Percentiles rank a stretch among this genome's conserved stretches.
phyloP scores from a whole-genome alignment of 2,797 vertebrate genomes.

The Alcedo atthis region DNA sequence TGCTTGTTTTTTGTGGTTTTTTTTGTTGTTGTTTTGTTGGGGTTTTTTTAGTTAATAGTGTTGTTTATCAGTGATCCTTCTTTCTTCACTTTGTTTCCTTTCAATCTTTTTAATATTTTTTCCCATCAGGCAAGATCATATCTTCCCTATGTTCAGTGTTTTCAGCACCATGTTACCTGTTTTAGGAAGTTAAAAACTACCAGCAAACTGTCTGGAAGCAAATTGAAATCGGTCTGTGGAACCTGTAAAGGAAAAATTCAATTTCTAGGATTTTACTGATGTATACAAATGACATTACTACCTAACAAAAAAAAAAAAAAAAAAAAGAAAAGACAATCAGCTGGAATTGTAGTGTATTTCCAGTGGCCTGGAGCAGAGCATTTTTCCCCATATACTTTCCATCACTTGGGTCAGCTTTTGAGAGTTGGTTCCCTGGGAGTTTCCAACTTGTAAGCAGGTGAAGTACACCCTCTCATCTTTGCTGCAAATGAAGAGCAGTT shows the following conservation, averaged over 20 bases:
- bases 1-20: too few relatives aligned
- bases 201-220: not conserved
- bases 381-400: not conserved
- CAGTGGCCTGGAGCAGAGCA: not conserved
- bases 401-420: not conserved
- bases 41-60: not conserved
- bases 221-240: not conserved
- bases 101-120: not conserved
- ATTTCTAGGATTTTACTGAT: not conserved
- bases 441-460: rapidly evolving
- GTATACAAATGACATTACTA: not conserved
- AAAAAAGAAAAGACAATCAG: not conserved
- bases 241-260: not conserved
- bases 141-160: not conserved
- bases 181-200: not conserved
- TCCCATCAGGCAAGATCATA: not conserved
- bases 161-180: not conserved
- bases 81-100: not conserved
- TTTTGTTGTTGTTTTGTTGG: too few relatives aligned
- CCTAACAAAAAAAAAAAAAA: too few relatives aligned
- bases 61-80: not conserved
- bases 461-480: rapidly evolving
- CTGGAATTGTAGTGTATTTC: not conserved
- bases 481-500: rapidly evolving
- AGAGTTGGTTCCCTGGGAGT: not conserved